These are phyloP conservation scores for Rana temporaria DNA, from an alignment of 2,113 vertebrate genomes.

Conservation along the genomic window DNA sequence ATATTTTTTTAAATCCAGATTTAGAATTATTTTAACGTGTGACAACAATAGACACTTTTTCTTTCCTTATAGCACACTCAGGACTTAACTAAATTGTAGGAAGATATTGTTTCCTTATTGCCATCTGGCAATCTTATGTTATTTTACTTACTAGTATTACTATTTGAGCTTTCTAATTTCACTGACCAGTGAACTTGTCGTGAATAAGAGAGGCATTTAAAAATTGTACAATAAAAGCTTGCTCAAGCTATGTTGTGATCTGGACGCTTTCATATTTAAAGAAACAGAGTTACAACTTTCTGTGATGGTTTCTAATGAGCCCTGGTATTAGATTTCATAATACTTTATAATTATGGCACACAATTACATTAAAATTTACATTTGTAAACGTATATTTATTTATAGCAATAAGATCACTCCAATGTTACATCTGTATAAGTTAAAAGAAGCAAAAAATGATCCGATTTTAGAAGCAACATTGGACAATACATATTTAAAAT, in stretches of 20 bases:
- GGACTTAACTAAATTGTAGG: neutral
- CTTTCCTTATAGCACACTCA: neutral
- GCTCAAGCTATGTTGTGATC: slow-evolving; percentile 16
- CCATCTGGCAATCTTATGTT: slow-evolving; percentile 35
- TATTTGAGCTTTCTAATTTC: slow-evolving; percentile 48
- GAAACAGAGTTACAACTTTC: neutral
- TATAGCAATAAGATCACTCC: no score
- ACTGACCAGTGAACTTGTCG: slow-evolving; percentile 45
- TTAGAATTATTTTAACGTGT: no score
- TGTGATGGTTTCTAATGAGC: neutral
- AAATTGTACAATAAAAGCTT: slow-evolving; percentile 17
- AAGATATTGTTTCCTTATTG: slow-evolving; percentile 8
- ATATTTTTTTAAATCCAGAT: no score
- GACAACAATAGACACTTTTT: neutral
- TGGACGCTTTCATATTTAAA: slow-evolving; percentile 9
- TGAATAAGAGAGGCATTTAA: slow-evolving; percentile 36
- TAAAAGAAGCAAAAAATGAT: no score
- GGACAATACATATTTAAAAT: no score
- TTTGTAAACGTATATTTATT: no score
- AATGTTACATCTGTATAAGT: no score
- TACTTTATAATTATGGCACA: no score
- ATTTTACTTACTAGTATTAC: slow-evolving; percentile 24
- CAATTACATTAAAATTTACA: no score
- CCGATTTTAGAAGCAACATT: no score
- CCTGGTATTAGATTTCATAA: neutral